Conservation (phyloP, 2,888 invertebrate species). For the Zele albiditarsus region DNA sequence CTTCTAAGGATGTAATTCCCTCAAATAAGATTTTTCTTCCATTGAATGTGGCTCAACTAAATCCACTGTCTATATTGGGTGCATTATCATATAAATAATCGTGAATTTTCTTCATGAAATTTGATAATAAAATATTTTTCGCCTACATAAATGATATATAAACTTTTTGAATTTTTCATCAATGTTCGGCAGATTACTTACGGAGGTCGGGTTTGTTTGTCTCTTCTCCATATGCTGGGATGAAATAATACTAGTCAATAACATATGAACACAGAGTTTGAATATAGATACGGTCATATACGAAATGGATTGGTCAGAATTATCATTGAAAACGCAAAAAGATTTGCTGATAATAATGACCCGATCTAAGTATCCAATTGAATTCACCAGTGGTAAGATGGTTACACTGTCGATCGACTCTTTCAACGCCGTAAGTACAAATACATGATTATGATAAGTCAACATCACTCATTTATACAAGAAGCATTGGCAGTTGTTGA, state of each 20-base stretch:
- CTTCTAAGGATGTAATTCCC: too few species aligned
- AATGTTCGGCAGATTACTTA: too few species aligned
- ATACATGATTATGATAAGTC: not conserved
- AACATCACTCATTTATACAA: too few species aligned
- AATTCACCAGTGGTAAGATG: slow-evolving; percentile 57
- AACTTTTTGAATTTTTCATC: too few species aligned
- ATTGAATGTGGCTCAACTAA: too few species aligned
- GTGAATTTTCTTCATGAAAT: too few species aligned
- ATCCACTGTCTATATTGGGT: too few species aligned
- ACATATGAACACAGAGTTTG: slow-evolving; percentile 47
- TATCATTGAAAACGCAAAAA: slow-evolving; percentile 48
- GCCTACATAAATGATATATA: too few species aligned
- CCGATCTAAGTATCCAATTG: slow-evolving; percentile 53
- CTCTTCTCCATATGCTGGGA: not conserved
- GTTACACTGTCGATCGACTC: slow-evolving; percentile 57
- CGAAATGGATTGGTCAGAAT: slow-evolving; percentile 55
- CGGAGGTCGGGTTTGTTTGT: slow-evolving; percentile 25
- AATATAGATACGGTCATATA: slow-evolving; percentile 54
- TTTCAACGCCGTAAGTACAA: slow-evolving; percentile 54
- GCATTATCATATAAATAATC: too few species aligned
- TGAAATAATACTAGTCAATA: not conserved
- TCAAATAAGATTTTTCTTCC: too few species aligned
- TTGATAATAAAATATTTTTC: too few species aligned
- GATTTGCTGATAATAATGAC: slow-evolving; percentile 52
- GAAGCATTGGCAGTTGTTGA: too few species aligned